Evolutionary conservation across 2,113 vertebrate genomes (phyloP), one percentile per base, ranked within the genome.

Genomic region (Morone saxatilis): DNA sequence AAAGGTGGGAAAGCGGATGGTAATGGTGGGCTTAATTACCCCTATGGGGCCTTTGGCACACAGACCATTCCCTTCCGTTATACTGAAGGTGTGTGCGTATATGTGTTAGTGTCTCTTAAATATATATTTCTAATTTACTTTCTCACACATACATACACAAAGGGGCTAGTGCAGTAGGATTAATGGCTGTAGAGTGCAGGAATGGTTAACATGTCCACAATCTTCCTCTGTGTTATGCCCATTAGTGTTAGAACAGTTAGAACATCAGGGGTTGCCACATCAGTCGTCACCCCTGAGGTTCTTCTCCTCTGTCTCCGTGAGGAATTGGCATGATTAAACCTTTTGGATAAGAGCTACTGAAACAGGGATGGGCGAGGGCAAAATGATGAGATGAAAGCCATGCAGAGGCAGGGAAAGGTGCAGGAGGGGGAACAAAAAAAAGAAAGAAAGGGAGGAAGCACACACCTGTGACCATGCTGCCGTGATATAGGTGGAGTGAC

Each of bases 301-400:
- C 20, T 50, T 62, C 25, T 36, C 31, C 22, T 20, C 22, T 50
- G 50, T 9, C 61, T 76, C 16, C 1, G 45, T 51, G 59, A 83
- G 78, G 56, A 73, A 76, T 66, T 59, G 76, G 63, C 51, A 40
- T 60, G 68, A 80, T 83, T 51, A 81, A 77, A 73, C 77, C 77
- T 72, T 60, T 48, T 1, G 31, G 36, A 8, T 25, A 16, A 6
- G 66, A 75, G 31, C 20, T 38, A 9, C 77, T 76, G 51, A 80
- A 81, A 73, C 3, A 6, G 36, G 57, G 45, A 61, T 1, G 47
- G 53, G 48, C 36, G 12, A 66, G 48, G 59, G 7, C 36, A 54
- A 72, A 82, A 9, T 0, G 20, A 60, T 41, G 12, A 84, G 65
- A 84, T 84, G 45, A 59, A 86, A 82, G 71, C 20, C 11, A 4